phyloP scores from a whole-genome alignment of 2,888 invertebrate species.

The Tenthredo amoena region DNA sequence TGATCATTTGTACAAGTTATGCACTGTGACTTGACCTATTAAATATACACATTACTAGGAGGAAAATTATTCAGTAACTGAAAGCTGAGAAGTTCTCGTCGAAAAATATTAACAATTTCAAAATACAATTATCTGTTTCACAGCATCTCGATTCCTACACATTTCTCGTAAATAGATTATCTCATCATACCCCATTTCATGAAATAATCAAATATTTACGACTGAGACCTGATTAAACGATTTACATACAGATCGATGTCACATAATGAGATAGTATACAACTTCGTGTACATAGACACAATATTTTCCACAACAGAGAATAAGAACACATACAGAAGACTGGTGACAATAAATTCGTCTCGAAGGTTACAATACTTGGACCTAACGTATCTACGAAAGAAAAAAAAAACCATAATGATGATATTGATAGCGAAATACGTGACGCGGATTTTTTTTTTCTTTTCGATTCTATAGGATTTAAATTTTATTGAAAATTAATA shows the following conservation, averaged over 20 bases:
- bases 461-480: neutral
- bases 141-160: neutral
- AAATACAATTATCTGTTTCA: neutral
- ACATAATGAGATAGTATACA: neutral
- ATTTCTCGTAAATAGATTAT: neutral
- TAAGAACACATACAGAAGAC: neutral
- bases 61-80: neutral
- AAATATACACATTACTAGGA: neutral
- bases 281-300: neutral
- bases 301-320: neutral
- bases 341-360: neutral
- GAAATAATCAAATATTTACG: neutral
- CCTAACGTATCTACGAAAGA: no score
- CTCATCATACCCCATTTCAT: neutral
- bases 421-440: neutral
- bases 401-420: no score
- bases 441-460: neutral
- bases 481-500: no score
- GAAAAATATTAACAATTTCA: neutral
- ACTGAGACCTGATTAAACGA: slow-evolving; percentile 5
- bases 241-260: neutral
- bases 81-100: no score
- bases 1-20: neutral
- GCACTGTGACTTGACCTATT: neutral
- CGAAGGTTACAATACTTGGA: neutral